Conservation (phyloP, 2,113 vertebrate species). For the Solea solea region DNA sequence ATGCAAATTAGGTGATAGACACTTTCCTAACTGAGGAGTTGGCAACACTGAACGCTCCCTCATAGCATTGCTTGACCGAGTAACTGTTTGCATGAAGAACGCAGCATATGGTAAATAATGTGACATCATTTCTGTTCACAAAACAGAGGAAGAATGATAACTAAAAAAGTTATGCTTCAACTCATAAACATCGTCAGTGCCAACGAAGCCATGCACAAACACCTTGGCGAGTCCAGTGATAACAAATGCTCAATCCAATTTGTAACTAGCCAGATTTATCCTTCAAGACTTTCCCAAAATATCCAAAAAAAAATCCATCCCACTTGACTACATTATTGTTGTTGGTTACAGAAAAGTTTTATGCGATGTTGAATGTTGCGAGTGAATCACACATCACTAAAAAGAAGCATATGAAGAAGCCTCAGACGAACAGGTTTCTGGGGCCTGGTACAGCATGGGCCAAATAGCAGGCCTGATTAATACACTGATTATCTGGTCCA, state of each 20-base stretch:
- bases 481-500: slow-evolving; percentile 80
- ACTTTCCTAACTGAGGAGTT: too few relatives aligned
- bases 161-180: too few relatives aligned
- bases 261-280: slow-evolving; percentile 6
- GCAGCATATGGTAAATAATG: too few relatives aligned
- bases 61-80: too few relatives aligned
- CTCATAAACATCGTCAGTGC: too few relatives aligned
- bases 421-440: slow-evolving; percentile 46
- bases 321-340: slow-evolving; percentile 13
- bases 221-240: too few relatives aligned
- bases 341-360: slow-evolving; percentile 38
- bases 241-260: neutral
- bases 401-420: slow-evolving; percentile 70
- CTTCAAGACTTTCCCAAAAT: neutral
- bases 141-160: too few relatives aligned
- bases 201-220: too few relatives aligned
- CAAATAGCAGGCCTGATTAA: slow-evolving; percentile 79
- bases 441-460: slow-evolving; percentile 53
- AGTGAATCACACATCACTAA: slow-evolving; percentile 56
- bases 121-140: too few relatives aligned
- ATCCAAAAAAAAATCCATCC: slow-evolving; percentile 4
- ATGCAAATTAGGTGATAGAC: too few relatives aligned
- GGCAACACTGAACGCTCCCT: too few relatives aligned
- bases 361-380: slow-evolving; percentile 39
- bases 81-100: too few relatives aligned